Evolutionary conservation across 2,113 vertebrate species (phyloP).

Genomic region (Chloropsis cyanopogon): DNA sequence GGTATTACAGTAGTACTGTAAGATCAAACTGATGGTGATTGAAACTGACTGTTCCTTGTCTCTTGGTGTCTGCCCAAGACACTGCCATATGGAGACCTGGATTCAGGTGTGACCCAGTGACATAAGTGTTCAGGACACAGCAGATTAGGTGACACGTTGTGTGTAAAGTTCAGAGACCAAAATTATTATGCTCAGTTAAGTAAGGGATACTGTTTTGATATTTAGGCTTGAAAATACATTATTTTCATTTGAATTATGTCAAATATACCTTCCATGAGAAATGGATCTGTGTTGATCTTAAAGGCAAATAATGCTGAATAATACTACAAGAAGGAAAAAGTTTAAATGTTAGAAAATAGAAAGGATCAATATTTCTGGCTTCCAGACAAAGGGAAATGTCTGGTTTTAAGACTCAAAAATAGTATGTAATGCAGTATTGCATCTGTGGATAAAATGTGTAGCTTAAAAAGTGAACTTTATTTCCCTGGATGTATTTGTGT

Average conservation of each 20-base stretch:
- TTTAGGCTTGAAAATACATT: background rate
- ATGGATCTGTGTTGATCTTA: background rate
- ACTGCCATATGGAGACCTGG: background rate
- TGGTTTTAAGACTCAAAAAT: background rate
- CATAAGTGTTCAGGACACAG: background rate
- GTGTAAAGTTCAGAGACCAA: background rate
- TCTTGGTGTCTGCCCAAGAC: background rate
- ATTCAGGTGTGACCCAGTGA: conserved; percentile 22
- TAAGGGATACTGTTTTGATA: background rate
- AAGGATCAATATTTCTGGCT: background rate
- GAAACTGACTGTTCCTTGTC: background rate
- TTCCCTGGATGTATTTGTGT: background rate
- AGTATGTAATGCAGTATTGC: background rate
- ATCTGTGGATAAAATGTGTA: background rate
- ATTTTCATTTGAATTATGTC: background rate
- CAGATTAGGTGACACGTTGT: background rate
- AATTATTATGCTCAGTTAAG: background rate
- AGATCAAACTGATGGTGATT: conserved; percentile 10
- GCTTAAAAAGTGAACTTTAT: background rate
- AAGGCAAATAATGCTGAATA: background rate
- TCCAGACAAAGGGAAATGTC: background rate
- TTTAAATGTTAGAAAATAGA: background rate
- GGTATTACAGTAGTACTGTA: background rate
- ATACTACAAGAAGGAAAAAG: background rate
- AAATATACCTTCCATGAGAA: background rate